Percentiles rank a stretch among this genome's conserved stretches.
Evolutionary conservation across 1,140 invertebrate genomes (phyloP).

Genomic region (Drosophila sproati): DNA sequence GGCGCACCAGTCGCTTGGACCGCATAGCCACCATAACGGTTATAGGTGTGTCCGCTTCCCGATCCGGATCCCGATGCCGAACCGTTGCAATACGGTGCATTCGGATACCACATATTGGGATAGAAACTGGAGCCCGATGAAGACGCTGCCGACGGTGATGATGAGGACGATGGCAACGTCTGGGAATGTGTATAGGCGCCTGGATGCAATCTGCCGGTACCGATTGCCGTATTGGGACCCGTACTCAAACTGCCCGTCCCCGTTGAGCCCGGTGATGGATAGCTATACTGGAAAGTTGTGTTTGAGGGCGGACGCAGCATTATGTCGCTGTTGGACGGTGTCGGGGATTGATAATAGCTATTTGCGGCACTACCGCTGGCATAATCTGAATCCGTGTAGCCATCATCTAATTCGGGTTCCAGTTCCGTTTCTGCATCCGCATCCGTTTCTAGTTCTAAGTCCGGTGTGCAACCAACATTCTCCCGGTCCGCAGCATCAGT

Average conservation of each 20-base stretch:
- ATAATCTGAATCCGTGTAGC: conserved; percentile 67
- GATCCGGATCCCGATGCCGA: neutral
- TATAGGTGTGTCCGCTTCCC: conserved; percentile 6
- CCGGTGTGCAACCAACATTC: conserved; percentile 2
- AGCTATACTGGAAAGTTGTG: conserved; percentile 60
- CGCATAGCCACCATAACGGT: conserved; percentile 29
- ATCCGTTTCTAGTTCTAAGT: conserved; percentile 8
- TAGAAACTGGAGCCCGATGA: conserved; percentile 44
- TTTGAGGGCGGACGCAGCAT: conserved; percentile 70
- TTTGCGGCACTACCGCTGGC: conserved; percentile 57
- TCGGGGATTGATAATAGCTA: conserved; percentile 67
- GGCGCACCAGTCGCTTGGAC: conserved; percentile 8
- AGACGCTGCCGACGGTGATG: conserved; percentile 1
- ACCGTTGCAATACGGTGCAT: conserved; percentile 63
- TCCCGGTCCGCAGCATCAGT: neutral
- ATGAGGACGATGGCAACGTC: conserved; percentile 25
- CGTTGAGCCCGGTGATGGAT: conserved; percentile 48
- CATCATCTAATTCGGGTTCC: conserved; percentile 51
- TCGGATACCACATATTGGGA: conserved; percentile 82
- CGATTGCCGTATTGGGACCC: neutral
- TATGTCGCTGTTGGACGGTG: conserved; percentile 60
- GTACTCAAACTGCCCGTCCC: neutral
- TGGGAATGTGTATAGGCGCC: conserved; percentile 63
- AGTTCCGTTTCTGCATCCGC: conserved; percentile 13
- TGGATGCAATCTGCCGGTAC: conserved; percentile 27